Evolutionary conservation across 2,888 invertebrate species (phyloP).

Genomic region (Brachynemurus nebulosus): DNA sequence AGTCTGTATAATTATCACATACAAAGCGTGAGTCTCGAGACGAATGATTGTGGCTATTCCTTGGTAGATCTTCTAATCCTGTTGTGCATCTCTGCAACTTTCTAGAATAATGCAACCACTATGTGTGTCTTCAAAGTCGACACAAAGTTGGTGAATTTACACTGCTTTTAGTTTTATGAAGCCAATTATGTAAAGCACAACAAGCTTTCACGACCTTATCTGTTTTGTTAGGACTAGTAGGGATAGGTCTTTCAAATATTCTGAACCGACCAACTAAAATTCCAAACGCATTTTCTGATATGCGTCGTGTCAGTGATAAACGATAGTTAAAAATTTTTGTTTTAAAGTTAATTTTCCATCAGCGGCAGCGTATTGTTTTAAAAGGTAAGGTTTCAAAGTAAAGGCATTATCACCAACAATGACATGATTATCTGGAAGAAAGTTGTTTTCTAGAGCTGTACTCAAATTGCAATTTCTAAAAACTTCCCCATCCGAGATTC

Average conservation of each 20-base stretch:
- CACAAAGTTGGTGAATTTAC: too few relatives aligned
- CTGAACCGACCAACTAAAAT: constrained; percentile 21
- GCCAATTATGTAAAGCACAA: too few relatives aligned
- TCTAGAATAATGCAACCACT: too few relatives aligned
- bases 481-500: constrained; percentile 21
- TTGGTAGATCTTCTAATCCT: too few relatives aligned
- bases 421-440: constrained; percentile 15
- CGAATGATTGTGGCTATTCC: too few relatives aligned
- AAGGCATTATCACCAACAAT: not conserved
- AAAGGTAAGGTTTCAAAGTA: not conserved
- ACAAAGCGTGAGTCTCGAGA: too few relatives aligned
- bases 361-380: constrained; percentile 10
- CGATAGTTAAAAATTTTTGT: constrained; percentile 11
- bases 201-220: too few relatives aligned
- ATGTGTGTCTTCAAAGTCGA: too few relatives aligned
- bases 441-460: constrained; percentile 15
- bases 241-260: constrained; percentile 19
- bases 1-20: too few relatives aligned
- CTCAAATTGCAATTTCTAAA: constrained; percentile 18
- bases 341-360: constrained; percentile 6
- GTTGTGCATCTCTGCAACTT: too few relatives aligned
- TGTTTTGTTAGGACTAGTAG: constrained; percentile 14
- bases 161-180: too few relatives aligned
- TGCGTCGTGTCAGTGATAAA: constrained; percentile 14
- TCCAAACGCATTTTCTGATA: constrained; percentile 20